These are phyloP conservation scores for Tachyglossus aculeatus DNA, from an alignment of 2,797 vertebrate species.

Conservation along the genomic window DNA sequence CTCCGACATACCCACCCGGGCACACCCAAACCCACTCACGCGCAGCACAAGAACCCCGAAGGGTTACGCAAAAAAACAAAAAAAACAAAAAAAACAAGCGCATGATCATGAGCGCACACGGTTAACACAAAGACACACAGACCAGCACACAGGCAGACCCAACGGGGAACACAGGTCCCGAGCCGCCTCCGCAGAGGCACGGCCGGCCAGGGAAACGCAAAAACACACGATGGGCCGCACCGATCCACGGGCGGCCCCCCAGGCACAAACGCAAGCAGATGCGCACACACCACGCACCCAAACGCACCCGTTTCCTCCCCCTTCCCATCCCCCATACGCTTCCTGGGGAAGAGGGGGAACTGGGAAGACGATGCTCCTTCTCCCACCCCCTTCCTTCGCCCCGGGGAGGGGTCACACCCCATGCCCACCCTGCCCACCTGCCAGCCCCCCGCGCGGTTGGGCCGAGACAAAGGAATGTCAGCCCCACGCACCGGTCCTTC, in stretches of 20 bases:
- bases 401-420: slow-evolving; percentile 25
- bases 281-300: too few species aligned
- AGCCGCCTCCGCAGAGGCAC: fast-evolving
- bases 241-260: too few species aligned
- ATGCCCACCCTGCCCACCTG: neutral
- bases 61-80: neutral
- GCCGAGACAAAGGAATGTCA: too few species aligned
- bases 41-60: neutral
- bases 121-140: too few species aligned
- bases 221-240: too few species aligned
- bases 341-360: neutral
- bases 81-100: neutral
- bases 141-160: too few species aligned
- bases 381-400: neutral
- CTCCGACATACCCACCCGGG: too few species aligned
- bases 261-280: too few species aligned
- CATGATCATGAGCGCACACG: too few species aligned
- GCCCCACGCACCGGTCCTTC: too few species aligned
- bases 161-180: too few species aligned
- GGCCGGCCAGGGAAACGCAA: neutral
- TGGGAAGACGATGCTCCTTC: neutral
- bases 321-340: neutral
- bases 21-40: neutral
- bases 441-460: slow-evolving; percentile 12
- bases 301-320: too few species aligned